Evolutionary conservation across 2,888 invertebrate genomes (phyloP), one percentile per base, ranked within the genome.

Genomic region (Microctonus aethiopoides): DNA sequence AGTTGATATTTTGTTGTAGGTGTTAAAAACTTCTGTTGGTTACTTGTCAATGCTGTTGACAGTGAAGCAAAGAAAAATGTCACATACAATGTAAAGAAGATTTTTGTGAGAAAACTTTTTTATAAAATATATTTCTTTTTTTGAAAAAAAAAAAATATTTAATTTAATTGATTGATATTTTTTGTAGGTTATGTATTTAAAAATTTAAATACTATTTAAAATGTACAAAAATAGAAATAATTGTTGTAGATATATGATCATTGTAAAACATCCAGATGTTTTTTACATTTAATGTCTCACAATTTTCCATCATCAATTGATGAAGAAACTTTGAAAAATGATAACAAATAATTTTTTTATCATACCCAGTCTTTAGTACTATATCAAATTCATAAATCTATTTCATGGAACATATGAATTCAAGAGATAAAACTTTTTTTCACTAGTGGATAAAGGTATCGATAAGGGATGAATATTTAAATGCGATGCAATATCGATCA

Each of bases 21-120:
- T 67, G 9, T 6, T 70, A n/a, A 64, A 62, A 65, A 74, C 60
- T n/a, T 70, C 72, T 22, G 64, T 72, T 60, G 64, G 72, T 34
- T 72, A 74, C 66, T 52, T 74, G 2, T 72, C 74, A 1, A 66
- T 72, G 54, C 29, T 74, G 54, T 57, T 72, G 20, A 68, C 70
- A 9, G 56, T 67, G 60, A 54, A 67, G 16, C 62, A 67, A 7
- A 57, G 67, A 20, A 20, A n/a, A 52, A 52, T 24, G 11, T 1
- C 24, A 52, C 20, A 22, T 24, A 11, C 13, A 52, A 1, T 22
- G 24, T 22, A 52, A 24, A 22, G 5, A 52, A 5, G 24, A 13
- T 13, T 39, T n/a, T n/a, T n/a, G n/a, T n/a, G n/a, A n/a, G 32
- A 10, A 57, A 32, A n/a, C n/a, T n/a, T n/a, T n/a, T n/a, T n/a